A percentile compares a stretch with the other conserved stretches of the same genome.
phyloP scores from a whole-genome alignment of 2,113 vertebrate genomes.

The Romanogobio albipinnatus region DNA sequence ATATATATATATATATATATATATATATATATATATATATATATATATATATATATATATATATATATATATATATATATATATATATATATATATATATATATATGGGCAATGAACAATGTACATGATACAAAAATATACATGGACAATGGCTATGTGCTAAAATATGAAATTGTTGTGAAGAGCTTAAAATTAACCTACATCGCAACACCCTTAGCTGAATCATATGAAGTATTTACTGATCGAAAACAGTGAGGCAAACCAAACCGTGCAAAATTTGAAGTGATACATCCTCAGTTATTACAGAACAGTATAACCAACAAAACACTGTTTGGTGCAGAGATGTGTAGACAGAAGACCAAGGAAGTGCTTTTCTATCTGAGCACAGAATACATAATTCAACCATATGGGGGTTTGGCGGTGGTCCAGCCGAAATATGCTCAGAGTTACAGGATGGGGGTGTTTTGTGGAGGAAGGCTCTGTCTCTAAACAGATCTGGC shows the following conservation, averaged over 20 bases:
- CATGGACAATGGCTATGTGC: background rate
- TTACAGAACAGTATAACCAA: slow-evolving; percentile 3
- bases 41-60: too few species aligned
- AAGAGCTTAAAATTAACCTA: background rate
- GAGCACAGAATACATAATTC: slow-evolving; percentile 29
- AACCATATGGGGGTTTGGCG: slow-evolving; percentile 28
- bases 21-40: too few species aligned
- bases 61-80: too few species aligned
- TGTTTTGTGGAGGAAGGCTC: slow-evolving; percentile 22
- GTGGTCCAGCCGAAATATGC: background rate
- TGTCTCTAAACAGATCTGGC: slow-evolving; percentile 15
- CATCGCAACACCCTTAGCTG: background rate
- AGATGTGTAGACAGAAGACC: slow-evolving; percentile 23
- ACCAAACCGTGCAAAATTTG: background rate
- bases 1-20: too few species aligned
- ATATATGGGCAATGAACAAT: too few species aligned
- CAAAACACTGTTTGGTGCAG: slow-evolving; percentile 6
- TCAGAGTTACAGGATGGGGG: slow-evolving; percentile 12
- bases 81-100: too few species aligned
- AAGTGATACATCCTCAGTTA: background rate
- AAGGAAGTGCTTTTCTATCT: slow-evolving; percentile 25
- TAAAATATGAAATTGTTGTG: background rate
- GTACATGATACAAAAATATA: background rate
- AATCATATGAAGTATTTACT: background rate
- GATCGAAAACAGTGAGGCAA: background rate